These are phyloP conservation scores for Desmodus rotundus DNA, from an alignment of 2,113 vertebrate species.

Conservation along the genomic window DNA sequence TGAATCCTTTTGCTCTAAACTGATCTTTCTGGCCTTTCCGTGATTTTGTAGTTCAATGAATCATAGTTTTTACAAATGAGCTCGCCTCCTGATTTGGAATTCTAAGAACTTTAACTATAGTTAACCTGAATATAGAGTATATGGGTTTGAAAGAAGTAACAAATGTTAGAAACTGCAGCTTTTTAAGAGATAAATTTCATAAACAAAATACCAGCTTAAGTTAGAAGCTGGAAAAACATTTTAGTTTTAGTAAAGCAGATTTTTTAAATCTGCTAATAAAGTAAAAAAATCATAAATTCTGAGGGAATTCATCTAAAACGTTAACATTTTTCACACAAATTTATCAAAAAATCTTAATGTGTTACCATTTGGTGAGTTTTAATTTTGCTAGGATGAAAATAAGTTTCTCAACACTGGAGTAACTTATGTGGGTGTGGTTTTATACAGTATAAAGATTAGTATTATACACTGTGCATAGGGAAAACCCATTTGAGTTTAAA, in stretches of 20 bases:
- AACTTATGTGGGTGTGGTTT: background rate
- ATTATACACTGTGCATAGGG: background rate
- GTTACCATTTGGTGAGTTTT: slow-evolving; percentile 22
- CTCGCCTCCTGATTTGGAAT: background rate
- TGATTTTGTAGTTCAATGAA: background rate
- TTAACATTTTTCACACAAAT: background rate
- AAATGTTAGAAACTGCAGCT: background rate
- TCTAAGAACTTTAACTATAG: background rate
- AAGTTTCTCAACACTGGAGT: slow-evolving; percentile 12
- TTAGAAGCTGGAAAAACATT: background rate
- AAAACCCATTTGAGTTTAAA: slow-evolving; percentile 6
- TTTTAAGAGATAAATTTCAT: background rate
- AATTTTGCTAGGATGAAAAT: slow-evolving; percentile 10
- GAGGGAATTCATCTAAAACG: background rate
- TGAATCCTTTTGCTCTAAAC: background rate
- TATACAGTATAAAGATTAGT: background rate
- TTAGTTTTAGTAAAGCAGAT: slow-evolving; percentile 15
- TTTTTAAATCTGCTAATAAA: background rate
- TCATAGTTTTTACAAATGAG: background rate
- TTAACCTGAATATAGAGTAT: background rate
- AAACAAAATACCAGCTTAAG: slow-evolving; percentile 16
- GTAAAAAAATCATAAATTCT: background rate
- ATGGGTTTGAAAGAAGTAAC: background rate
- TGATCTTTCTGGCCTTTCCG: background rate
- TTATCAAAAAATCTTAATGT: background rate